Evolutionary conservation across 2,888 invertebrate species (phyloP).

Genomic region (Geophilus truncorum): DNA sequence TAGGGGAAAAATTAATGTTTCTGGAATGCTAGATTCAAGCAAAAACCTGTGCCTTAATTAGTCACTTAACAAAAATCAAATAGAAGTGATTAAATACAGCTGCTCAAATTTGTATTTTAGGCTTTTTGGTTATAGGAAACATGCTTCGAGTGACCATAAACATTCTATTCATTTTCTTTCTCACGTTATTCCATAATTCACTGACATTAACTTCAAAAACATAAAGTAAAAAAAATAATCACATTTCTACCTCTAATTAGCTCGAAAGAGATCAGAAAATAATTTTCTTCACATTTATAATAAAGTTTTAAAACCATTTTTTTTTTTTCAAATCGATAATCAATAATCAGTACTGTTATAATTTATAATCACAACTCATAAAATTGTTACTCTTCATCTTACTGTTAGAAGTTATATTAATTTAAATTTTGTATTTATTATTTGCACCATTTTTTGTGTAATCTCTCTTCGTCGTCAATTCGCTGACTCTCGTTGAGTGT

Average conservation of each 20-base stretch:
- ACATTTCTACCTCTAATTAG: not conserved
- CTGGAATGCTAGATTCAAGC: not conserved
- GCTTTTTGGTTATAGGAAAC: not conserved
- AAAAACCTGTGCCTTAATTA: no score
- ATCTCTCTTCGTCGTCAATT: not conserved
- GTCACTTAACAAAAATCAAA: not conserved
- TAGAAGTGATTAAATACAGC: not conserved
- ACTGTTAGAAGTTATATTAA: not conserved
- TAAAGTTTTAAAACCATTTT: not conserved
- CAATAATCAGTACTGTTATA: not conserved
- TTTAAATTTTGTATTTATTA: not conserved
- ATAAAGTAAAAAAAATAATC: not conserved
- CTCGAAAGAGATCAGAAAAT: not conserved
- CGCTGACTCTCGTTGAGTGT: constrained; percentile 9
- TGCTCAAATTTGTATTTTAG: not conserved
- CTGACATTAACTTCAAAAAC: no score
- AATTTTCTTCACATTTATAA: not conserved
- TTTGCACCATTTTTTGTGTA: not conserved
- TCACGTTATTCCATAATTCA: not conserved
- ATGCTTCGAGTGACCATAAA: not conserved
- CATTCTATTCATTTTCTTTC: not conserved
- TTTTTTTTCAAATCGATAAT: not conserved
- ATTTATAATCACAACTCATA: not conserved
- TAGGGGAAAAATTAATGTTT: no score
- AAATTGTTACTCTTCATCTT: not conserved